These are phyloP conservation scores for Leucophenga maculata DNA, from an alignment of 2,888 invertebrate species.

Conservation along the genomic window DNA sequence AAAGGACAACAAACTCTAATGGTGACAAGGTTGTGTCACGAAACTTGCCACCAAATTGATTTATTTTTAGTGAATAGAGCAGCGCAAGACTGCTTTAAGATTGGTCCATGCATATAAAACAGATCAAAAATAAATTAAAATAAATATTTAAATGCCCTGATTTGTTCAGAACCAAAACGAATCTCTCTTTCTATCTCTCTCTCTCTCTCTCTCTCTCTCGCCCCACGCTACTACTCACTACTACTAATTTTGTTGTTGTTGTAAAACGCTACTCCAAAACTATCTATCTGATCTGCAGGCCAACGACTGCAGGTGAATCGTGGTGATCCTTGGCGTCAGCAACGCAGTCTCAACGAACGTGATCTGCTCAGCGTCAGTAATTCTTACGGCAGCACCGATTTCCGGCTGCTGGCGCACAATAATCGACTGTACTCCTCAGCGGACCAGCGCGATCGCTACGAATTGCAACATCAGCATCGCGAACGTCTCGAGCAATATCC, in stretches of 20 bases:
- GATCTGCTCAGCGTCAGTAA: constrained; percentile 63
- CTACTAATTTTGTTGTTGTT: constrained; percentile 27
- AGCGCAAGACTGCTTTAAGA: background rate
- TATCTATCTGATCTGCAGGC: constrained; percentile 53
- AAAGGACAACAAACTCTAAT: constrained; percentile 67
- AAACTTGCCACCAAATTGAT: background rate
- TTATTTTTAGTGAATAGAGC: background rate
- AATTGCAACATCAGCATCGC: constrained; percentile 68
- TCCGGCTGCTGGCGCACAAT: constrained; percentile 59
- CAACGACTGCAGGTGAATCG: constrained; percentile 62
- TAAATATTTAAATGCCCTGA: constrained; percentile 1
- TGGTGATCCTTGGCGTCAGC: constrained; percentile 68
- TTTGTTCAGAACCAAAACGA: constrained; percentile 20
- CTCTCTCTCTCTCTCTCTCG: background rate
- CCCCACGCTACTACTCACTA: constrained; percentile 35
- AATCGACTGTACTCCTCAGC: constrained; percentile 69
- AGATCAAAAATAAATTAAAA: background rate
- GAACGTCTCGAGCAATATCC: constrained; percentile 68
- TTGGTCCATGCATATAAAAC: background rate
- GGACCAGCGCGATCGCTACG: constrained; percentile 67
- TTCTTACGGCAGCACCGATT: constrained; percentile 55
- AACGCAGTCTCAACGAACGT: constrained; percentile 69
- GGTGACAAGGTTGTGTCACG: constrained; percentile 42
- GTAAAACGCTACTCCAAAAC: constrained; percentile 34
- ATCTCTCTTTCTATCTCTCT: too few relatives aligned